phyloP scores from a whole-genome alignment of 2,113 vertebrate species.

The Paratilapia polleni region DNA sequence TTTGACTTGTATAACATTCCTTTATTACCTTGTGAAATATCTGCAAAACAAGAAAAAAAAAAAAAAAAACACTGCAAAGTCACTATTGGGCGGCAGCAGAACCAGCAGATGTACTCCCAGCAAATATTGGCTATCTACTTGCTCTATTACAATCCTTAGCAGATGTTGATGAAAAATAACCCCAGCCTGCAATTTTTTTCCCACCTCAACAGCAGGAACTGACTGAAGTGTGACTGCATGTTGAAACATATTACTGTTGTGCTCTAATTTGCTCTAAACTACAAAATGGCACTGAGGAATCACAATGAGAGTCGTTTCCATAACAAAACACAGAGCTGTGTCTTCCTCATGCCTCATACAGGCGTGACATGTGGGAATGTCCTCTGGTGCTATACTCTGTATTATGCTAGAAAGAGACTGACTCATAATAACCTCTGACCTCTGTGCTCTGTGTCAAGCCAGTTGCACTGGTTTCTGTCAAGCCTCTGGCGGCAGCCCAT shows the following conservation, averaged over 20 bases:
- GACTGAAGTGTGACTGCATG: slow-evolving; percentile 10
- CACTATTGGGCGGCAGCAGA: background rate
- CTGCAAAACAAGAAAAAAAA: slow-evolving; percentile 3
- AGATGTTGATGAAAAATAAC: slow-evolving; percentile 40
- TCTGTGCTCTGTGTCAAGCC: slow-evolving; percentile 18
- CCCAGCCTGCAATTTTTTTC: slow-evolving; percentile 9
- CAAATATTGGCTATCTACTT: slow-evolving; percentile 1
- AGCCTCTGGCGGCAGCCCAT: background rate
- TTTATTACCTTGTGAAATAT: slow-evolving; percentile 5
- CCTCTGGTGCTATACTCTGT: slow-evolving; percentile 1
- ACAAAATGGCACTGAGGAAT: background rate
- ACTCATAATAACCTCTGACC: slow-evolving; percentile 32
- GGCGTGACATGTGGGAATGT: slow-evolving; percentile 35
- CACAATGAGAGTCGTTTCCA: slow-evolving; percentile 4
- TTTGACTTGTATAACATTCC: slow-evolving; percentile 15
- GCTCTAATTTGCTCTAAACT: slow-evolving; percentile 8
- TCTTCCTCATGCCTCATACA: slow-evolving; percentile 11
- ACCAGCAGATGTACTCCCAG: background rate
- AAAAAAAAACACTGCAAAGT: background rate
- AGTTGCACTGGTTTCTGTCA: slow-evolving; percentile 35
- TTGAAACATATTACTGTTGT: background rate
- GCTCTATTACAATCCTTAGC: slow-evolving; percentile 20
- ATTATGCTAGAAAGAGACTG: background rate
- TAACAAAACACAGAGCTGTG: slow-evolving; percentile 14
- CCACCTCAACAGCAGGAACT: slow-evolving; percentile 11